Percentiles rank a stretch among this genome's conserved stretches.
These are phyloP conservation scores for Wiebesia pumilae DNA, from an alignment of 1,140 invertebrate species.

Conservation along the genomic window DNA sequence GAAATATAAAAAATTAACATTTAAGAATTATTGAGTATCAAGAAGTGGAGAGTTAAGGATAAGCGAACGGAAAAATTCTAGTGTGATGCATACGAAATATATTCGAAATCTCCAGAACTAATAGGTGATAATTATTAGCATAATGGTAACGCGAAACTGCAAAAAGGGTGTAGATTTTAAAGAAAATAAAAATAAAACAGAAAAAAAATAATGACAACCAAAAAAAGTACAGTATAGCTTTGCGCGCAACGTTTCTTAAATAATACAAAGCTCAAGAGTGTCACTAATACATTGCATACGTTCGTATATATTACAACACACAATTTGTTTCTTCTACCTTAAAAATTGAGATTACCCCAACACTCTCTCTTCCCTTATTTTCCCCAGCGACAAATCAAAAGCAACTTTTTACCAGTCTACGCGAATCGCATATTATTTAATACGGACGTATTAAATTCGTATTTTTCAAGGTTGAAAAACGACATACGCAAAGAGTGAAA, in stretches of 20 bases:
- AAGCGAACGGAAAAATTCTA: neutral
- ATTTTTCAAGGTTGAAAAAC: neutral
- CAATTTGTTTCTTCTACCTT: neutral
- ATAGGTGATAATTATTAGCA: slow-evolving; percentile 49
- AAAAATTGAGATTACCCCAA: neutral
- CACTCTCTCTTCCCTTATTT: neutral
- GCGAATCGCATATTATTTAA: neutral
- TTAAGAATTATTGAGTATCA: neutral
- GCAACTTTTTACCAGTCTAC: slow-evolving; percentile 39
- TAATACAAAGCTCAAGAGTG: neutral
- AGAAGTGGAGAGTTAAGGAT: neutral
- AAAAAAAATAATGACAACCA: neutral
- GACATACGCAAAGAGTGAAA: neutral
- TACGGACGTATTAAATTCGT: no score
- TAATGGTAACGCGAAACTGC: slow-evolving; percentile 31
- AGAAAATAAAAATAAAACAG: slow-evolving; percentile 22
- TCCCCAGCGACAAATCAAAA: slow-evolving; percentile 46
- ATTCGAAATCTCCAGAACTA: slow-evolving; percentile 40
- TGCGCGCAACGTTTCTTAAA: neutral
- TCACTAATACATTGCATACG: neutral
- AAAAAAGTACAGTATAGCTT: neutral
- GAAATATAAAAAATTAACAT: neutral
- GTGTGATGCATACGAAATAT: neutral
- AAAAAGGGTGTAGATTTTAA: slow-evolving; percentile 20
- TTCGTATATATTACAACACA: neutral